phyloP scores from a whole-genome alignment of 2,888 invertebrate genomes.

The Toxonevra muliebris region DNA sequence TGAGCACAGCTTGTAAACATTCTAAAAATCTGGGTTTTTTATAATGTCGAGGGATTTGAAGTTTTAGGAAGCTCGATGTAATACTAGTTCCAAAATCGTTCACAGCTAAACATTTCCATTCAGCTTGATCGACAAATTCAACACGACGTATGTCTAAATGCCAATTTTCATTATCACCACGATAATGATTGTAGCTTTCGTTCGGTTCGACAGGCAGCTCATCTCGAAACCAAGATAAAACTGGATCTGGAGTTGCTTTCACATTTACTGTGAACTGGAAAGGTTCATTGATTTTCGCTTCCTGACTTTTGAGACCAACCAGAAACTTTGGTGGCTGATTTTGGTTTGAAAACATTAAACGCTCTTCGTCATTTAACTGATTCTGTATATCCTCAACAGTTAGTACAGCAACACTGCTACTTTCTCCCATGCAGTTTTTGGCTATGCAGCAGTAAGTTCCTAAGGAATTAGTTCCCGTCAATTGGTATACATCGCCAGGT shows the following conservation, averaged over 20 bases:
- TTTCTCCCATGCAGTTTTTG: conserved; percentile 90
- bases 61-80: conserved; percentile 85
- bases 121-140: conserved; percentile 86
- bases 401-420: conserved; percentile 84
- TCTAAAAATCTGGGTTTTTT: conserved; percentile 89
- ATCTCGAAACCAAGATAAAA: conserved; percentile 87
- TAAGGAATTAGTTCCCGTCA: conserved; percentile 88
- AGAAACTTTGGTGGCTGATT: conserved; percentile 87
- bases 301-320: conserved; percentile 81
- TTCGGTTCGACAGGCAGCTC: conserved; percentile 78
- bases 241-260: conserved; percentile 81
- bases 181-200: conserved; percentile 74
- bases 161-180: conserved; percentile 77
- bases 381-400: conserved; percentile 92
- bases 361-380: conserved; percentile 87
- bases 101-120: conserved; percentile 90
- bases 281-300: conserved; percentile 83
- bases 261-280: conserved; percentile 85
- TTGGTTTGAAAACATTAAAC: conserved; percentile 70
- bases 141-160: conserved; percentile 77
- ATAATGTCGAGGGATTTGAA: conserved; percentile 86
- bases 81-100: conserved; percentile 91
- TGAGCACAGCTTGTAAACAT: conserved; percentile 83
- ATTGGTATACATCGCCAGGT: conserved; percentile 91
- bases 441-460: conserved; percentile 91